Base-by-base conservation (phyloP, 2,888 invertebrate species). In the Graphium colonna region DNA sequence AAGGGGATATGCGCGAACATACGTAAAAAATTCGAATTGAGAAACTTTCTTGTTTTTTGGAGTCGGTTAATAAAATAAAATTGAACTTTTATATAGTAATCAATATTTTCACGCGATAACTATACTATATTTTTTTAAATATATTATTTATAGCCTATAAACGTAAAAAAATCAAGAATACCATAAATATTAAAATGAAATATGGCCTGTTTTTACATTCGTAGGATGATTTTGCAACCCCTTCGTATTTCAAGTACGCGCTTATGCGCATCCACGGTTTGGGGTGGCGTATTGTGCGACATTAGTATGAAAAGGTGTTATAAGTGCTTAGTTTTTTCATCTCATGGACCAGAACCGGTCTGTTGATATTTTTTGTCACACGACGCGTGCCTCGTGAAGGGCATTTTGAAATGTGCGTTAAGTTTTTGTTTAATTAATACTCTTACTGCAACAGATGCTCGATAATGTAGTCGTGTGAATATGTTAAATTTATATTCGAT, bases 251-350 rank as follows among this genome's bases (percentile, higher is more conserved):
- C 61, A 59, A 62, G 67, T 77, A 78, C 75, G 59, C 66, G 65
- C 76, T 82, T 79, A 78, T 82, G 80, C 82, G 80, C 81, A 83
- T 84, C 82, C 82, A 83, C 82, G 77, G 79, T 79, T 75, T 74
- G 77, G 82, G 82, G 71, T 63, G 57, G 63, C 57, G 69, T 73
- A 80, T 82, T 82, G 80, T 28, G 77, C 76, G 79, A 69, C 84
- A 87, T 88, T 87, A 87, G 82, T 79, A 77, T 71, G 68, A 75
- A 84, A 86, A 87, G 88, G 88, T 88, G 88, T 75, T 75, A 71
- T 78, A 79, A 76, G 73, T 72, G 75, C 82, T 80, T 77, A 67
- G 65, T 62, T 70, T 76, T 84, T 84, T 83, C 81, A 79, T n/a
- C n/a, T n/a, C n/a, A 80, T 78, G 81, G 64, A 77, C 75, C 73